Conservation (phyloP, 53 echinoderm and acorn worm genomes). For the Paracentrotus lividus region DNA sequence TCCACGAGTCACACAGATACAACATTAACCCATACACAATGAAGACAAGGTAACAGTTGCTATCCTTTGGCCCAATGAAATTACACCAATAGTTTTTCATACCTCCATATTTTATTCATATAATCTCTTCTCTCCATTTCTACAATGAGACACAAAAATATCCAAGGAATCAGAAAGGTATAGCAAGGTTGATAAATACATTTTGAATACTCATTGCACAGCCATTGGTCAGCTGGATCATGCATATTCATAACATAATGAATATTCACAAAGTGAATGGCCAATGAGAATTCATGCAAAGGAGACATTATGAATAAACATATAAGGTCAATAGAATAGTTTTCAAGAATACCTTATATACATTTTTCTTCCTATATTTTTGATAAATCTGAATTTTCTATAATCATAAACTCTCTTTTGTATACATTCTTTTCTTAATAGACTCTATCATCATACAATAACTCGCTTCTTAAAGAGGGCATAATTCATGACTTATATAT, state of each 20-base stretch:
- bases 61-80: slow-evolving; percentile 62
- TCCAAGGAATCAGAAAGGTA: slow-evolving; percentile 49
- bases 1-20: not conserved
- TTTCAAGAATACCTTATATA: slow-evolving; percentile 56
- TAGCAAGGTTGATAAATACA: slow-evolving; percentile 61
- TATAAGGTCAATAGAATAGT: slow-evolving; percentile 47
- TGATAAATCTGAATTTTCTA: slow-evolving; percentile 9
- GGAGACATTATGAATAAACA: slow-evolving; percentile 54
- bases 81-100: slow-evolving; percentile 52
- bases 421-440: slow-evolving; percentile 49
- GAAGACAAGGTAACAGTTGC: not conserved
- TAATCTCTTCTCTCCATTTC: slow-evolving; percentile 56
- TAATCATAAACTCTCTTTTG: slow-evolving; percentile 51
- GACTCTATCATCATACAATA: not conserved
- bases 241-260: slow-evolving; percentile 2
- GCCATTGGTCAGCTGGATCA: slow-evolving; percentile 47
- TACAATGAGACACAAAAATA: slow-evolving; percentile 71
- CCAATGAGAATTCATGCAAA: slow-evolving; percentile 37
- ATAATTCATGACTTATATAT: not conserved
- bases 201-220: slow-evolving; percentile 14
- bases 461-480: not conserved
- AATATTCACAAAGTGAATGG: slow-evolving; percentile 46
- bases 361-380: slow-evolving; percentile 37
- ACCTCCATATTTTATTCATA: slow-evolving; percentile 52
- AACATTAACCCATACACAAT: slow-evolving; percentile 2